Percentiles rank a stretch among this genome's conserved stretches.
Evolutionary conservation across 2,113 vertebrate species (phyloP).

Genomic region (Caloenas nicobarica): DNA sequence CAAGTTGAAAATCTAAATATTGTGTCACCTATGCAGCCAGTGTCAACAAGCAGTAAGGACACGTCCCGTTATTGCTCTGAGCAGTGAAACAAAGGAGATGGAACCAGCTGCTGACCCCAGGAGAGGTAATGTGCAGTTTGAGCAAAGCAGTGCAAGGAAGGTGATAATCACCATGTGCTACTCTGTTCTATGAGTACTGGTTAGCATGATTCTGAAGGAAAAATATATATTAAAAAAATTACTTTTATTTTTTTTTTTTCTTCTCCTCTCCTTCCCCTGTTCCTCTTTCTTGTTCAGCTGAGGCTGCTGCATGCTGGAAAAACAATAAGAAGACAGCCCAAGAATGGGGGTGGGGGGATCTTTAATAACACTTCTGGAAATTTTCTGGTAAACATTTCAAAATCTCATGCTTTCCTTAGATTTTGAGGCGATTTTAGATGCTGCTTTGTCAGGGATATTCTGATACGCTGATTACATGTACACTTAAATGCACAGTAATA

Average conservation of each 20-base stretch:
- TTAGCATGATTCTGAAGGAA: background rate
- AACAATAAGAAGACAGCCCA: background rate
- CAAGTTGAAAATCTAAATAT: background rate
- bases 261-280: rapidly evolving
- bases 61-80: background rate
- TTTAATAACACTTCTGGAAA: background rate
- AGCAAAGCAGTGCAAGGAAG: background rate
- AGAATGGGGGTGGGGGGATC: background rate
- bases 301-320: background rate
- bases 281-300: background rate
- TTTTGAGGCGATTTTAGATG: background rate
- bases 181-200: background rate
- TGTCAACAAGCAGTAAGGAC: rapidly evolving
- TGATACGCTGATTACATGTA: background rate
- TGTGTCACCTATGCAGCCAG: background rate
- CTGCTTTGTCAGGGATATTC: background rate
- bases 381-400: background rate
- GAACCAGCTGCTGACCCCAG: background rate
- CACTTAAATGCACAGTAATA: no score
- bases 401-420: background rate
- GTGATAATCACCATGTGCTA: rapidly evolving
- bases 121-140: background rate
- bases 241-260: rapidly evolving
- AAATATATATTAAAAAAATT: background rate
- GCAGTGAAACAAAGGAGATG: background rate